Evolutionary conservation across 1,140 invertebrate species (phyloP), one percentile per base, ranked within the genome.

Genomic region (Gryllus bimaculatus): DNA sequence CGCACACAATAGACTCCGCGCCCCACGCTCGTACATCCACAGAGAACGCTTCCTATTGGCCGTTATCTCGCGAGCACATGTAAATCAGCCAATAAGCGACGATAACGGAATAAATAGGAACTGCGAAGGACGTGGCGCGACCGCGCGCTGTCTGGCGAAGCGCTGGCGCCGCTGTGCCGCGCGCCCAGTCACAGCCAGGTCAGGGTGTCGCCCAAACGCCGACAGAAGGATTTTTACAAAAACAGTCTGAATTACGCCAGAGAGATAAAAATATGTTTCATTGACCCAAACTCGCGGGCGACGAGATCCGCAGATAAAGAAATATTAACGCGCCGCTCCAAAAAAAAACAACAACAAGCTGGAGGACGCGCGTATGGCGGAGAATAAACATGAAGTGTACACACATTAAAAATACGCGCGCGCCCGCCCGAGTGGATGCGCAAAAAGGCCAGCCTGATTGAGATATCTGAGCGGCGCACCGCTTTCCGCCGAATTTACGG

Each of bases 1-100:
- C 18, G 54, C 18, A 66, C 54, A 66, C 54, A 66, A 66, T 66
- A 66, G 54, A 66, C 54, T 66, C 54, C 10, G 54, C 54, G 54
- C 54, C 54, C 54, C 10, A 7, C 18, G 54, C 54, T 66, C 54
- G 54, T 66, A 66, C 54, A 18, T 66, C 54, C 54, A 18, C 54
- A 18, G 18, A 10, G 54, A 10, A 18, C 54, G 10, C 54, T 66
- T 18, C 54, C 54, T 66, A 66, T 66, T 66, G 54, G 54, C 18
- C 54, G 54, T 66, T 66, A 66, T 66, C 54, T 66, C 18, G 54
- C 54, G 54, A 66, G 54, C 54, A 66, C 10, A 66, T 66, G 54
- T 66, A 66, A 66, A 66, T 66, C 54, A 66, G 54, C 54, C 54
- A 66, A 66, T 66, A 66, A 66, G 54, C 54, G 54, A 66, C 54